These are phyloP conservation scores for Araneus ventricosus DNA, from an alignment of 1,140 invertebrate genomes.

Conservation along the genomic window DNA sequence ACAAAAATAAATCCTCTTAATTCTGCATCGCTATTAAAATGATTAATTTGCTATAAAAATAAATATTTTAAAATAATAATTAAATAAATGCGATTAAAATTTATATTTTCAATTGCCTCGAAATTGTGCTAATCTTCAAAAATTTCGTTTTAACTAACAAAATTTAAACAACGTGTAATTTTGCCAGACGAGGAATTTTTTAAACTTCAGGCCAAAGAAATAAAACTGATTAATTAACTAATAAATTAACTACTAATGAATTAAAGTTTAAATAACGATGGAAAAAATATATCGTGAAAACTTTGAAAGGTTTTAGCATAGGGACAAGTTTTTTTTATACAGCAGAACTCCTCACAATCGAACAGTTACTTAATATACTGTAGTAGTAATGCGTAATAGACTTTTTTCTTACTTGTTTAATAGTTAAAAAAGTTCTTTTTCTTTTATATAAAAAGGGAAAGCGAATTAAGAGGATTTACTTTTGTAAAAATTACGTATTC, in stretches of 20 bases:
- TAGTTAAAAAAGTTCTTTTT: not conserved
- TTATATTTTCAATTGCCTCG: no score
- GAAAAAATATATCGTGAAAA: not conserved
- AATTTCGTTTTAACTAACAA: no score
- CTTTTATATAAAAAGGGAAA: not conserved
- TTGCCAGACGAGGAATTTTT: no score
- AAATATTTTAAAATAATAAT: no score
- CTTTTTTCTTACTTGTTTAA: not conserved
- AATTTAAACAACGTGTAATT: no score
- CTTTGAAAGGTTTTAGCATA: not conserved
- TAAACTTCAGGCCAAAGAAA: no score
- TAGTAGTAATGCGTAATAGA: not conserved
- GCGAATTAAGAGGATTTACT: not conserved
- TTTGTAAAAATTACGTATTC: not conserved
- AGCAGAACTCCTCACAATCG: not conserved
- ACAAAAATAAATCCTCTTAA: not conserved
- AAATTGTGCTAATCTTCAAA: no score
- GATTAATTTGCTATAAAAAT: no score
- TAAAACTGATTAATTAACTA: no score
- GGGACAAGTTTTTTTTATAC: not conserved
- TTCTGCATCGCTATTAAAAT: not conserved
- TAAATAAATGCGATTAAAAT: no score
- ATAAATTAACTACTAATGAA: slow-evolving; percentile 4
- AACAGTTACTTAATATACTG: not conserved
- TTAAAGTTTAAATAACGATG: not conserved